These are phyloP conservation scores for Hylyphantes graminicola DNA, from an alignment of 1,140 invertebrate species.

Conservation along the genomic window DNA sequence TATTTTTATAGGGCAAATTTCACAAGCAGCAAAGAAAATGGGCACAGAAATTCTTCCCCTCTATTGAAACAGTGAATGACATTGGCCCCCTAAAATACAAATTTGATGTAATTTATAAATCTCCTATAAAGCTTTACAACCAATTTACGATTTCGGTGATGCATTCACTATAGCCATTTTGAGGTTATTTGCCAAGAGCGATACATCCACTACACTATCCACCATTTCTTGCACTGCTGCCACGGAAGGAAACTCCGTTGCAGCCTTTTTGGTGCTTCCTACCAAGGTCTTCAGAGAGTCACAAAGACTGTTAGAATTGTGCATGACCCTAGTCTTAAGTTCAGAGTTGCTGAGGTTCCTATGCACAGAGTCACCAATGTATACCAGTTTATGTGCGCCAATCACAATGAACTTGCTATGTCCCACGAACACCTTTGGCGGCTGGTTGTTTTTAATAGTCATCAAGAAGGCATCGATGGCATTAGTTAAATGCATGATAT, in stretches of 20 bases:
- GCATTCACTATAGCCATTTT: slow-evolving; percentile 76
- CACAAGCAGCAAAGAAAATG: slow-evolving; percentile 26
- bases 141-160: slow-evolving; percentile 63
- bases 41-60: background rate
- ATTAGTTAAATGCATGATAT: slow-evolving; percentile 84
- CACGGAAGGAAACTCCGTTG: slow-evolving; percentile 89
- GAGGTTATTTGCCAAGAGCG: slow-evolving; percentile 80
- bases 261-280: slow-evolving; percentile 87
- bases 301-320: slow-evolving; percentile 84
- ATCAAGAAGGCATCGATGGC: slow-evolving; percentile 92
- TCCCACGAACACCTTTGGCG: slow-evolving; percentile 91
- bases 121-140: background rate
- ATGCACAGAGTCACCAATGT: slow-evolving; percentile 92
- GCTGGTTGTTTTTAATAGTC: slow-evolving; percentile 91
- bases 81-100: slow-evolving; percentile 47
- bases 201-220: slow-evolving; percentile 85
- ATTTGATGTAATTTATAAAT: slow-evolving; percentile 27
- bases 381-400: slow-evolving; percentile 90
- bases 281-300: slow-evolving; percentile 86
- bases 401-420: slow-evolving; percentile 94
- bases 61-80: background rate
- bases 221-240: slow-evolving; percentile 93
- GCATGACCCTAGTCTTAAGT: slow-evolving; percentile 74
- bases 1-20: slow-evolving; percentile 20
- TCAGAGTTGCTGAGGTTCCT: slow-evolving; percentile 73